Base-by-base conservation (phyloP, 2,888 invertebrate genomes). In the Aporophyla lueneburgensis region DNA sequence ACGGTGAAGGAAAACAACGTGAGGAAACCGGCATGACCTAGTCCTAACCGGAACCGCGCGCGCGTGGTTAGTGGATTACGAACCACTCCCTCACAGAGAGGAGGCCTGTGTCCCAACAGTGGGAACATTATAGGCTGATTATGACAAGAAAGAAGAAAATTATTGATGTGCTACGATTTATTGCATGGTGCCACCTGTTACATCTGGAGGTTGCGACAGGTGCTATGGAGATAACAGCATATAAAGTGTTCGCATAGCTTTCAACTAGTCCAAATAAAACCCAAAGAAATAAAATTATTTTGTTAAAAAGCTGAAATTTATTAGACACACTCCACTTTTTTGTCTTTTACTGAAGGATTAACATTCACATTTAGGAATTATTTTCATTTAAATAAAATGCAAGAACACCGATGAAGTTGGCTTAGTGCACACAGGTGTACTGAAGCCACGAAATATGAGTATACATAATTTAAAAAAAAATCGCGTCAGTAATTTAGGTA, bases 121-220 rank as follows among this genome's bases (percentile, higher is more conserved):
- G 9, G 43, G 7, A 43, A 43, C 43, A 43, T 43, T 43, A 9
- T 9, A 43, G 43, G 3, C 33, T 33, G 33, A 33, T 33, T 33
- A 6, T 43, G 43, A 7, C 1, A 9, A 43, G 1, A 9, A 1
- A 43, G 9, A 43, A 43, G 43, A 43, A 7, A 0, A 43, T 43
- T 1, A 9, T 43, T 43, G 43, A 46, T 46, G 10, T 10, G 10
- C 10, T 12, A 10, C 43, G 27, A 61, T 61, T 43, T 43, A n/a
- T 61, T 5, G 51, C 27, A 27, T n/a, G 19, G 7, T 56, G 9
- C 27, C 74, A 59, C 51, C n/a, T 74, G 51, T 74, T 43, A 74
- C 51, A 10, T 24, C n/a, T 59, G 21, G 0, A 27, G 40, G 24
- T 40, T 16, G 16, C 27, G 27, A 59, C 27, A 61, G n/a, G 59